phyloP scores from a whole-genome alignment of 2,797 vertebrate genomes.

The Limosa lapponica region DNA sequence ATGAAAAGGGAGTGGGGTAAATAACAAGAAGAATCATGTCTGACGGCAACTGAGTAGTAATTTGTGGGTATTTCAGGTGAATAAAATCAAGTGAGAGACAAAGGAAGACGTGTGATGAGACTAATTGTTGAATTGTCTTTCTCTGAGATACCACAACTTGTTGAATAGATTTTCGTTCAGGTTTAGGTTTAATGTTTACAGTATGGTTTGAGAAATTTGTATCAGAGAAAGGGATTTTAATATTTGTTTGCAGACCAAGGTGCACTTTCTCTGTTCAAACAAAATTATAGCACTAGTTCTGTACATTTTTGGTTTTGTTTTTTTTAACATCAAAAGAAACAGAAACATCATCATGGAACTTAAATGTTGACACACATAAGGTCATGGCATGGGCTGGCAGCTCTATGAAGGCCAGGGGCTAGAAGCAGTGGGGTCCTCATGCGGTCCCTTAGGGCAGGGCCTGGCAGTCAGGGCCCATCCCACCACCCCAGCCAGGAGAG shows the following conservation, averaged over 20 bases:
- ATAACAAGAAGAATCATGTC: background rate
- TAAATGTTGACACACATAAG: background rate
- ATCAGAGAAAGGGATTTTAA: background rate
- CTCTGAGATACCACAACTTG: background rate
- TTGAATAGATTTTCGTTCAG: background rate
- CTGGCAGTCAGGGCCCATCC: too few relatives aligned
- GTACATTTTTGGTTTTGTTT: background rate
- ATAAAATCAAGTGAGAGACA: background rate
- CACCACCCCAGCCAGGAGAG: background rate
- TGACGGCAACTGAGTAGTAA: background rate
- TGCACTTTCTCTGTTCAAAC: background rate
- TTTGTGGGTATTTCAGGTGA: background rate
- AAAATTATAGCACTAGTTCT: background rate
- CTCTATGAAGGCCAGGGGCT: background rate
- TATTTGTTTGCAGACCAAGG: background rate
- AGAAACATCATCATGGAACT: background rate
- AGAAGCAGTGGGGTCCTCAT: background rate
- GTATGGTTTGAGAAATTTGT: background rate
- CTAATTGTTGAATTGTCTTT: background rate
- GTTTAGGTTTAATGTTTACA: background rate
- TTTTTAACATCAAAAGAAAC: background rate
- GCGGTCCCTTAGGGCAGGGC: background rate
- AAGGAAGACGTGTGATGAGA: background rate
- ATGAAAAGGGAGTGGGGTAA: background rate
- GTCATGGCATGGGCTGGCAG: rapidly evolving